Conservation (phyloP, 30 jellyfish, hydroid and myxozoan genomes). For the Aurelia coerulea region DNA sequence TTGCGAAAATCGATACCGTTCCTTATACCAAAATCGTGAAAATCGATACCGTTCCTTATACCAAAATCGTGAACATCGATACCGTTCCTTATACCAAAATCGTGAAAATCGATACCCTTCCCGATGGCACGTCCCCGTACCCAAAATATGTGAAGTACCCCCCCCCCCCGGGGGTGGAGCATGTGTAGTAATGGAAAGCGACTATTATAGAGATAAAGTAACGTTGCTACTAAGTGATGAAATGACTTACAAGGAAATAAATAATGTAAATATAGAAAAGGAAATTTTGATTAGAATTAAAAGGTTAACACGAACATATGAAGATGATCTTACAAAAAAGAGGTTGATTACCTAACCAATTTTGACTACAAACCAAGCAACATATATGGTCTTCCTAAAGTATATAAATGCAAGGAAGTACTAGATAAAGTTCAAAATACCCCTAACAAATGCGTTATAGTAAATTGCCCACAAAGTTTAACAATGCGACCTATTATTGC, state of each 20-base stretch:
- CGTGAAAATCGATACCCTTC: no score
- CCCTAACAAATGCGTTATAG: slow-evolving; percentile 14
- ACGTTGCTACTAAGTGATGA: not conserved
- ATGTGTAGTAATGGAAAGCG: slow-evolving; percentile 2
- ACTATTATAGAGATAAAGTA: slow-evolving; percentile 14
- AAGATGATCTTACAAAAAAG: slow-evolving; percentile 8
- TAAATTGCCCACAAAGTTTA: slow-evolving; percentile 27
- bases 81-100: no score
- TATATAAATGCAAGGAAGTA: slow-evolving; percentile 28
- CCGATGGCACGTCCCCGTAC: no score
- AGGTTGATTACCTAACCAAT: slow-evolving; percentile 17
- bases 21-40: no score
- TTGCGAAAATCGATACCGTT: no score
- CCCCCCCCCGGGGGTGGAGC: not conserved
- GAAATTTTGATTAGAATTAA: slow-evolving; percentile 15
- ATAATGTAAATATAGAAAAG: slow-evolving; percentile 7
- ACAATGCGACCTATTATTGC: slow-evolving; percentile 41
- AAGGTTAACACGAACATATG: not conserved
- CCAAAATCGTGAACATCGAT: no score
- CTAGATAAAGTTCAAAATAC: not conserved
- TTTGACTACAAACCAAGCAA: slow-evolving; percentile 8
- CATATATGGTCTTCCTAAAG: not conserved
- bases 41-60: no score
- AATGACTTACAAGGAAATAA: slow-evolving; percentile 8
- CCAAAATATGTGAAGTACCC: no score